These are phyloP conservation scores for Yponomeuta evonymella DNA, from an alignment of 2,888 invertebrate genomes.

Conservation along the genomic window DNA sequence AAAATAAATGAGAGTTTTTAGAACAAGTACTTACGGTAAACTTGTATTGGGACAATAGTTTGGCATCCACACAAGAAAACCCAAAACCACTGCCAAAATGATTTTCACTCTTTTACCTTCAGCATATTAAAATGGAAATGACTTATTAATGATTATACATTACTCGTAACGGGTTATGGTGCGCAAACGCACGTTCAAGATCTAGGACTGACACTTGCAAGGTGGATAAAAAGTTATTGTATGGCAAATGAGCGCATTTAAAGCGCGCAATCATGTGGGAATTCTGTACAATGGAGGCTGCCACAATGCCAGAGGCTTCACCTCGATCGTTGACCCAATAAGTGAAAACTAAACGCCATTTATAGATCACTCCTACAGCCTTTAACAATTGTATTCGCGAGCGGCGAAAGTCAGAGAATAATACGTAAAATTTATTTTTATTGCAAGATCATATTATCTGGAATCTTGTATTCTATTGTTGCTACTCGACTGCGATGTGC, in stretches of 20 bases:
- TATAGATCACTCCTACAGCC: conserved; percentile 2
- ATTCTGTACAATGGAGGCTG: conserved; percentile 2
- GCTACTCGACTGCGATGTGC: conserved; percentile 44
- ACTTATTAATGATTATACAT: not conserved
- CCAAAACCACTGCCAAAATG: not conserved
- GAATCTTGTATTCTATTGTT: conserved; percentile 26
- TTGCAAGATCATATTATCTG: not conserved
- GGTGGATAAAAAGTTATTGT: conserved; percentile 2
- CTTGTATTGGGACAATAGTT: not conserved
- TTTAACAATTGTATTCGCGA: conserved; percentile 31
- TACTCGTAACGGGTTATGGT: not conserved
- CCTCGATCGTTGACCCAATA: conserved; percentile 36
- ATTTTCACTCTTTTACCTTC: conserved; percentile 9
- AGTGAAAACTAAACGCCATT: conserved; percentile 37
- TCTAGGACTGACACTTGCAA: conserved; percentile 3
- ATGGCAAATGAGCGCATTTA: not conserved
- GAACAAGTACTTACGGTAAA: conserved; percentile 20
- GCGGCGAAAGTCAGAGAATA: conserved; percentile 55
- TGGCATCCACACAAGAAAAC: not conserved
- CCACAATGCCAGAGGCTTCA: conserved; percentile 3
- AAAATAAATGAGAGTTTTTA: conserved; percentile 31
- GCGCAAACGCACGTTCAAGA: conserved; percentile 4
- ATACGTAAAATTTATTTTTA: conserved; percentile 15
- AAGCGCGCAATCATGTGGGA: conserved; percentile 12
- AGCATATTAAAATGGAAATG: not conserved